Percentiles rank a stretch among this genome's conserved stretches.
Evolutionary conservation across 2,888 invertebrate species (phyloP).

Genomic region (Apamea sordens): DNA sequence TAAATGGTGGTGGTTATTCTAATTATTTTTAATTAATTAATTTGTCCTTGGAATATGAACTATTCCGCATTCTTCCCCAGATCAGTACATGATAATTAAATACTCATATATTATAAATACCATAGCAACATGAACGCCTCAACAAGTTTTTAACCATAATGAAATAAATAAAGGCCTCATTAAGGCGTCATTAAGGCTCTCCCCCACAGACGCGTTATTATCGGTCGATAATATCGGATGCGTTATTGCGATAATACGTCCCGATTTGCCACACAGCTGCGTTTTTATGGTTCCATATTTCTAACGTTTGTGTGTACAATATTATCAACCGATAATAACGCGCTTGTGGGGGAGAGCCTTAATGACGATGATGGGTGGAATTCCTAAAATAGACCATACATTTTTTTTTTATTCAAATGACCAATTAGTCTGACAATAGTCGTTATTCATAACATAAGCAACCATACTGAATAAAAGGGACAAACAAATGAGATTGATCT

Average conservation of each 20-base stretch:
- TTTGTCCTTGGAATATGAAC: not conserved
- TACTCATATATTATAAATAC: not conserved
- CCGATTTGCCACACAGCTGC: no score
- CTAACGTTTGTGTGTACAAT: no score
- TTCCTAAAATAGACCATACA: slow-evolving; percentile 6
- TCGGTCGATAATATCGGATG: no score
- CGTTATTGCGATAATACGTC: no score
- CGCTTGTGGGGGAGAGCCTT: not conserved
- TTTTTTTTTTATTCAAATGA: slow-evolving; percentile 36
- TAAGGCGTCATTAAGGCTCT: no score
- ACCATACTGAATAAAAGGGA: slow-evolving; percentile 16
- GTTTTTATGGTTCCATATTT: no score
- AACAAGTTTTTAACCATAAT: slow-evolving; percentile 22
- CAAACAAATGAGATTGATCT: slow-evolving; percentile 1
- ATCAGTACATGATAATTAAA: not conserved
- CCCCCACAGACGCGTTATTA: no score
- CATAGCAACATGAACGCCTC: not conserved
- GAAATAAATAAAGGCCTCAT: slow-evolving; percentile 17
- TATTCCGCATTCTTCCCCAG: slow-evolving; percentile 31
- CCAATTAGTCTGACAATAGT: slow-evolving; percentile 31
- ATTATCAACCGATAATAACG: no score
- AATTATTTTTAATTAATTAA: not conserved
- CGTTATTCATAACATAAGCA: slow-evolving; percentile 20
- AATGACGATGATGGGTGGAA: slow-evolving; percentile 1
- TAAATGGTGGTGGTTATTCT: no score